phyloP scores from a whole-genome alignment of 2,888 invertebrate species.

The Napeogenes sylphis region DNA sequence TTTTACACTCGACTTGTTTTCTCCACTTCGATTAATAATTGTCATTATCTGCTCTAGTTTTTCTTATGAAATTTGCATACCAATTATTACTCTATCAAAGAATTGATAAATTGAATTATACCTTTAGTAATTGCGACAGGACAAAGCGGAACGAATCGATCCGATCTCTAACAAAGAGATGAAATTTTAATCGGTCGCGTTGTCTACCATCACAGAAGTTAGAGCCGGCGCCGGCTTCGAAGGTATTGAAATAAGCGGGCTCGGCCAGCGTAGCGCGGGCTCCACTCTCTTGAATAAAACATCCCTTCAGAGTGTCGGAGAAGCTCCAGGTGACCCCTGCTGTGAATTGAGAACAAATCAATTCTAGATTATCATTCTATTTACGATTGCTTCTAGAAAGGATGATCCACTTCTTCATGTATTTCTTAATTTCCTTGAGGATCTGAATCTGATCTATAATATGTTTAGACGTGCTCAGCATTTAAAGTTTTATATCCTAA shows the following conservation, averaged over 20 bases:
- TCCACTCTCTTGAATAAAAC: constrained; percentile 37
- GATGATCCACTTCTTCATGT: constrained; percentile 6
- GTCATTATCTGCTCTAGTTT: constrained; percentile 1
- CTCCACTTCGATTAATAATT: constrained; percentile 2
- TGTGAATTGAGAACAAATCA: constrained; percentile 20
- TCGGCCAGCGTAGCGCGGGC: constrained; percentile 33
- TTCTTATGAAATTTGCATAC: constrained; percentile 10
- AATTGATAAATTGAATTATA: constrained; percentile 46
- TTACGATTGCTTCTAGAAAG: constrained; percentile 14
- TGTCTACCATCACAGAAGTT: constrained; percentile 62
- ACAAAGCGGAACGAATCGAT: constrained; percentile 64
- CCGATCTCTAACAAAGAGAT: constrained; percentile 69
- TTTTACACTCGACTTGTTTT: too few species aligned
- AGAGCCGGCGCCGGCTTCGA: constrained; percentile 47
- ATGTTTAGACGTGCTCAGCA: constrained; percentile 11
- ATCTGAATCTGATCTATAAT: constrained; percentile 12
- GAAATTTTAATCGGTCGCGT: constrained; percentile 74
- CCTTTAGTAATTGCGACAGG: constrained; percentile 45
- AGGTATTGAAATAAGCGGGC: constrained; percentile 60
- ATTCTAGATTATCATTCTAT: constrained; percentile 13
- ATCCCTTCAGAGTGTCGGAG: constrained; percentile 29
- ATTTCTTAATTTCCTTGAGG: constrained; percentile 18
- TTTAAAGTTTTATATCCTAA: constrained; percentile 3
- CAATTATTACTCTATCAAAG: constrained; percentile 10
- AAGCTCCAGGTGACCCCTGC: constrained; percentile 34